Evolutionary conservation across 2,113 vertebrate genomes (phyloP), one percentile per base, ranked within the genome.

Genomic region (Atlantisia rogersi): DNA sequence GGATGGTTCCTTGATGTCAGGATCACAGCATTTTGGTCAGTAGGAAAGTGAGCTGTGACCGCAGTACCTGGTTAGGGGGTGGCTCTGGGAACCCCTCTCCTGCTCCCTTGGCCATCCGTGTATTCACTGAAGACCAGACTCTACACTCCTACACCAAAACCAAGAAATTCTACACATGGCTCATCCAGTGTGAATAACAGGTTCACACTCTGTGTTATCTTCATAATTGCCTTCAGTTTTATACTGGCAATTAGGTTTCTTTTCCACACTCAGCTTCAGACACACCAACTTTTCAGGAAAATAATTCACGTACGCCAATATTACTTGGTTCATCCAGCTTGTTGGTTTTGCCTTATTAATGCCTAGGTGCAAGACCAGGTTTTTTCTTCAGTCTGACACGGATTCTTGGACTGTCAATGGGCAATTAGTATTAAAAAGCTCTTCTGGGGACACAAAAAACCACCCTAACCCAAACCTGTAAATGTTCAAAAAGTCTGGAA

Each of bases 381-480:
- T 85, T 74, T 96, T 98, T 91, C 88, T 97, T 96, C 90, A 88
- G 95, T 96, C 95, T 97, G 97, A 97, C 83, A 96, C 90, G 90
- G 93, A 95, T 96, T 96, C 95, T 92, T 97, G 91, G 96, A 97
- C 69, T 83, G 59, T 94, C 65, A 42, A 63, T 95, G 95, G 97
- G 96, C 97, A 98, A 98, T 98, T 97, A 98, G 95, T 94, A 95
- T 95, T 79, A 95, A 97, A 97, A 96, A 96, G 93, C 77, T 94
- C 83, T 92, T 63, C 95, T 88, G 77, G 73, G 88, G 82, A 97
- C 96, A 97, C 94, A 96, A 94, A 96, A 97, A 96, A 96, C 35
- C 35, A 35, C 35, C 22, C 22, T 75, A 86, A 65, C 44, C 39
- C 90, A 96, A 97, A 97, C 87, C 78, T 98, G 91, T 96, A 97